These are phyloP conservation scores for Pseudoatta argentina DNA, from an alignment of 1,140 invertebrate genomes.

Conservation along the genomic window DNA sequence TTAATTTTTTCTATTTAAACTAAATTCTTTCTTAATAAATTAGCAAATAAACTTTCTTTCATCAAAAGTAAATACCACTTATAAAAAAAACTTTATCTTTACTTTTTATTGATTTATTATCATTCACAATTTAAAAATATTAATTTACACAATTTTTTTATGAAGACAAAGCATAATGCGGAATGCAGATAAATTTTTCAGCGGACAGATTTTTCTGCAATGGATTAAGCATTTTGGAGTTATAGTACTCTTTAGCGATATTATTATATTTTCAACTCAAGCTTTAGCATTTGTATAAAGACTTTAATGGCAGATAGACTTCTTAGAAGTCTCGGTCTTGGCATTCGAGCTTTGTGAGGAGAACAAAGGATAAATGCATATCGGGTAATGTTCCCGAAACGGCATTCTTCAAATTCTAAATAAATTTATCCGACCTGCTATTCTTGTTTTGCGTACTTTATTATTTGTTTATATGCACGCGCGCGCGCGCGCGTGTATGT, in stretches of 20 bases:
- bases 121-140: background rate
- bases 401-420: conserved; percentile 41
- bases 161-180: background rate
- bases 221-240: background rate
- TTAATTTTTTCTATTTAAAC: background rate
- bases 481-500: too few relatives aligned
- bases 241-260: background rate
- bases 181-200: background rate
- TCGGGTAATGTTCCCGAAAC: conserved; percentile 9
- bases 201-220: background rate
- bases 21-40: background rate
- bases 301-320: conserved; percentile 32
- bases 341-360: conserved; percentile 36
- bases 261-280: conserved; percentile 39
- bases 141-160: background rate
- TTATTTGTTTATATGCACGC: background rate
- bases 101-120: background rate
- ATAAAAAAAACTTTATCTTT: background rate
- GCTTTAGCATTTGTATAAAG: conserved; percentile 29
- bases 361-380: conserved; percentile 55
- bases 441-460: conserved; percentile 1
- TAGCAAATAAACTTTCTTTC: background rate
- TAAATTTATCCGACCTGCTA: conserved; percentile 29
- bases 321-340: conserved; percentile 30
- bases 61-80: background rate